These are phyloP conservation scores for Akabosia matsudoensis DNA, from an alignment of 1,140 invertebrate species.

Conservation along the genomic window DNA sequence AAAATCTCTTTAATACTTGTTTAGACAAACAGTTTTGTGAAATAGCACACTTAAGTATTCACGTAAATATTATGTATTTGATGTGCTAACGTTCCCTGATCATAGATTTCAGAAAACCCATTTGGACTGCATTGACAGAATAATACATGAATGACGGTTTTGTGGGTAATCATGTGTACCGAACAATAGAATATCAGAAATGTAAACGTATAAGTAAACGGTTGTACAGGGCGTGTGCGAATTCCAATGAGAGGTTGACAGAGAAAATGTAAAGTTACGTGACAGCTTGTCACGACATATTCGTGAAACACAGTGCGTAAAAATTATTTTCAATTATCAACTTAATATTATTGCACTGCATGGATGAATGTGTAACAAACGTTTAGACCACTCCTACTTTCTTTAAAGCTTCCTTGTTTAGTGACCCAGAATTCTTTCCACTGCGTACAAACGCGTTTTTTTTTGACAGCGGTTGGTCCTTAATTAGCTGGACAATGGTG, in stretches of 20 bases:
- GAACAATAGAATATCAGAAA: too few species aligned
- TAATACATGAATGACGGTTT: too few species aligned
- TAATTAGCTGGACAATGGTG: conserved; percentile 16
- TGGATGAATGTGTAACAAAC: background rate
- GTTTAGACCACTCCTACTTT: background rate
- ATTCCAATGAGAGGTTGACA: background rate
- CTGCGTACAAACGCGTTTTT: background rate
- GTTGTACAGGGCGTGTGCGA: background rate
- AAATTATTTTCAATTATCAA: conserved; percentile 2
- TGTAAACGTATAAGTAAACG: too few species aligned
- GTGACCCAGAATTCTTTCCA: background rate
- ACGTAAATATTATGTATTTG: background rate
- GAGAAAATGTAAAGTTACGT: conserved; percentile 9
- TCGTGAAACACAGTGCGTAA: background rate
- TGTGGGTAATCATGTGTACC: too few species aligned
- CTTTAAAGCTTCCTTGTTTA: background rate
- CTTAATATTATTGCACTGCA: background rate
- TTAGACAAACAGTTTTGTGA: background rate
- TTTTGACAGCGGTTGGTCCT: too few species aligned
- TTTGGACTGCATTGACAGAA: too few species aligned
- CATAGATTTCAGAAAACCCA: too few species aligned
- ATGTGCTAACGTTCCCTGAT: background rate
- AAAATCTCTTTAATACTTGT: background rate
- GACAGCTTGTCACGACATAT: conserved; percentile 6
- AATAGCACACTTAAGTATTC: background rate